phyloP scores from a whole-genome alignment of 2,113 vertebrate genomes.

The Turdus rufiventris region DNA sequence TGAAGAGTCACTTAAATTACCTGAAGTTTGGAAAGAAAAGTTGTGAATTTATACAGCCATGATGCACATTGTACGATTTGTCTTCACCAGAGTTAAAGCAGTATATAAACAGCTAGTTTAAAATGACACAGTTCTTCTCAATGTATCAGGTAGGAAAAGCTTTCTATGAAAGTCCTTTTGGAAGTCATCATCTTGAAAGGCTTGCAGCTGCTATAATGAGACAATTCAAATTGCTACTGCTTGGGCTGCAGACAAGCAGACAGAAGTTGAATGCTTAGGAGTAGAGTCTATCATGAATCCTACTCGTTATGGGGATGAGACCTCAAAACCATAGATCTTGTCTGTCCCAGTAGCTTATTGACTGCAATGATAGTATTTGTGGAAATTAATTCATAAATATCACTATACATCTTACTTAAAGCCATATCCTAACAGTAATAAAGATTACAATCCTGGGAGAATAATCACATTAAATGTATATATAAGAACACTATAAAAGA shows the following conservation, averaged over 20 bases:
- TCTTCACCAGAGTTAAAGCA: conserved; percentile 20
- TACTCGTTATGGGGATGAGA: not conserved
- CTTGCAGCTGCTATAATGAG: conserved; percentile 10
- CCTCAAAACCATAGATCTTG: not conserved
- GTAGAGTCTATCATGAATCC: not conserved
- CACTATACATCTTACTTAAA: not conserved
- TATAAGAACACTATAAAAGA: conserved; percentile 49
- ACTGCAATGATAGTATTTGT: not conserved
- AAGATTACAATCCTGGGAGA: not conserved
- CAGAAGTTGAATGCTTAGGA: not conserved
- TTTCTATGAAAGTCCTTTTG: conserved; percentile 22
- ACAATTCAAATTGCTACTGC: not conserved
- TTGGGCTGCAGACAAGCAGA: not conserved
- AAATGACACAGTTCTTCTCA: conserved; percentile 8
- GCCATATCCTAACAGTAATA: not conserved
- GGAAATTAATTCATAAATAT: not conserved
- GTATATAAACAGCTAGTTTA: conserved; percentile 17
- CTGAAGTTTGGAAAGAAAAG: not conserved
- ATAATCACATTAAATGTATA: conserved; percentile 1
- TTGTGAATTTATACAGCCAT: not conserved
- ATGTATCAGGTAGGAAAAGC: not conserved
- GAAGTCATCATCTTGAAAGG: not conserved
- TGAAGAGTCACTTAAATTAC: not conserved
- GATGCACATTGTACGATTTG: not conserved
- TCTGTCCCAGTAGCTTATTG: not conserved